These are phyloP conservation scores for Labrus mixtus DNA, from an alignment of 2,113 vertebrate species.

Conservation along the genomic window DNA sequence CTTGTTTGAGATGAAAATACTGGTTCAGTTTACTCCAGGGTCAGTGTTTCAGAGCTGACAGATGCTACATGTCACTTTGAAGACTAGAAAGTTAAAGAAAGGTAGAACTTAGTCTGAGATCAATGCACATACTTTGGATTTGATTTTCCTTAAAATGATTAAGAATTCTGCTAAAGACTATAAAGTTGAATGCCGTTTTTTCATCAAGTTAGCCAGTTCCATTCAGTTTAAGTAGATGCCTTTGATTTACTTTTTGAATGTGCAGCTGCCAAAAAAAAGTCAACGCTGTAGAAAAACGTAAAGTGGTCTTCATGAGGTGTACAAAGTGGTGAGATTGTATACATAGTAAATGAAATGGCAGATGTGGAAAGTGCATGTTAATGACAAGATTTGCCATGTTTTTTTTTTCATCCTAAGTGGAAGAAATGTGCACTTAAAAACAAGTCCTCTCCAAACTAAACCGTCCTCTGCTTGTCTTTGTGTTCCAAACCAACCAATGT, in stretches of 20 bases:
- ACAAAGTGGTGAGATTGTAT: too few relatives aligned
- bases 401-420: too few relatives aligned
- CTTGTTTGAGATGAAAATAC: conserved; percentile 23
- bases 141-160: background rate
- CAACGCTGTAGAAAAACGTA: background rate
- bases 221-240: background rate
- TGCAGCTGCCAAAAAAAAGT: background rate
- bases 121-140: too few relatives aligned
- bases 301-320: background rate
- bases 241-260: background rate
- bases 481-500: too few relatives aligned
- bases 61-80: background rate
- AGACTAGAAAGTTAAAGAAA: background rate
- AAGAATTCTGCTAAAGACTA: background rate
- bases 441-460: too few relatives aligned
- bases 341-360: background rate
- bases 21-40: background rate
- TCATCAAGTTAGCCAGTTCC: background rate
- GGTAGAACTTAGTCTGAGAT: background rate
- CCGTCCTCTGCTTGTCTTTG: too few relatives aligned
- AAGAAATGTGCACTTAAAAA: too few relatives aligned
- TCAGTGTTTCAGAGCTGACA: background rate
- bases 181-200: background rate
- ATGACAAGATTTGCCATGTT: too few relatives aligned
- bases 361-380: background rate